Conservation (phyloP, 2,888 invertebrate species). For the Pterostichus madidus region DNA sequence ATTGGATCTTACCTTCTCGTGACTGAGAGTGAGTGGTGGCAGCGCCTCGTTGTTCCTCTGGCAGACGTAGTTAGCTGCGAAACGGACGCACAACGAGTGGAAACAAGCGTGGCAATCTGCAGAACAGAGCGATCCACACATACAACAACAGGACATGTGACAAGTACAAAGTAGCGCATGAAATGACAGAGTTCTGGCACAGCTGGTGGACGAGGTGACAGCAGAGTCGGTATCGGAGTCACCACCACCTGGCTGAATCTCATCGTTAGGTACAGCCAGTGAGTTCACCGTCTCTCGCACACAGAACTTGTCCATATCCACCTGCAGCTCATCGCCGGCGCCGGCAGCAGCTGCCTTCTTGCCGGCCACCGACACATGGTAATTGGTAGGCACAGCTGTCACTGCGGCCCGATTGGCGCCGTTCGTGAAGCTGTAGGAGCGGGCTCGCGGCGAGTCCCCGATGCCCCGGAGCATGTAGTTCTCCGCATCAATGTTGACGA, state of each 20-base stretch:
- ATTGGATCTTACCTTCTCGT: slow-evolving; percentile 76
- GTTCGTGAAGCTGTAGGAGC: slow-evolving; percentile 70
- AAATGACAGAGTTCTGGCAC: slow-evolving; percentile 77
- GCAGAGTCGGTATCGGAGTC: not conserved
- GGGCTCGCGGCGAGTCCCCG: slow-evolving; percentile 71
- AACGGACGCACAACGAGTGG: slow-evolving; percentile 80
- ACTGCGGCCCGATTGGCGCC: slow-evolving; percentile 68
- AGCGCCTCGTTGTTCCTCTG: slow-evolving; percentile 75
- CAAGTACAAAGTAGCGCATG: slow-evolving; percentile 77
- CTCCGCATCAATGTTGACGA: slow-evolving; percentile 77
- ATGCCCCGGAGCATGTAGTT: slow-evolving; percentile 79
- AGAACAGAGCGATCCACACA: slow-evolving; percentile 81
- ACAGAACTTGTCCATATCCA: slow-evolving; percentile 75
- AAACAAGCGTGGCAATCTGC: slow-evolving; percentile 84
- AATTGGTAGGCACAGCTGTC: slow-evolving; percentile 50
- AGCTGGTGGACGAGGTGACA: slow-evolving; percentile 70
- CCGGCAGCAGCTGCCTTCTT: not conserved
- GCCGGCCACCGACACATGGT: slow-evolving; percentile 59
- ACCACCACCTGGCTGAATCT: slow-evolving; percentile 41
- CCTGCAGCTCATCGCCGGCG: slow-evolving; percentile 61
- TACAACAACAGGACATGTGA: slow-evolving; percentile 80
- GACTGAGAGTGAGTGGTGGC: slow-evolving; percentile 75
- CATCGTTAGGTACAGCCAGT: slow-evolving; percentile 69
- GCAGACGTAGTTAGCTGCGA: slow-evolving; percentile 75
- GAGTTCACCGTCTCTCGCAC: slow-evolving; percentile 75